Evolutionary conservation across 2,888 invertebrate genomes (phyloP).

Genomic region (Leptopilina myrica): DNA sequence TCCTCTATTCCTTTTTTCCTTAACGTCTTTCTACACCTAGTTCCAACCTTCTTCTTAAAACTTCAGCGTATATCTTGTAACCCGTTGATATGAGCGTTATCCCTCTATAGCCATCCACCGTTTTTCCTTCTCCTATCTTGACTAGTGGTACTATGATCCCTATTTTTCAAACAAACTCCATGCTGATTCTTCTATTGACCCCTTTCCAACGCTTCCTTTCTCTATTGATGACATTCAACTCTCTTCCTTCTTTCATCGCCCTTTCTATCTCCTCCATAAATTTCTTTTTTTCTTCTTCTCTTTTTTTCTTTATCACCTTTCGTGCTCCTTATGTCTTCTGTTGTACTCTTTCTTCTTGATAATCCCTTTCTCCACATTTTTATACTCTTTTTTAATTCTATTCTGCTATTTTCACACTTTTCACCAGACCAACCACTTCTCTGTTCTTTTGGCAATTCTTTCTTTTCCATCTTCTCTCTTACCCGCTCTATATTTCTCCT

Average conservation of each 20-base stretch:
- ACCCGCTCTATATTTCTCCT: no score
- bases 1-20: background rate
- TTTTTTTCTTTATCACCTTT: no score
- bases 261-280: no score
- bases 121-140: no score
- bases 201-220: background rate
- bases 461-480: background rate
- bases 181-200: background rate
- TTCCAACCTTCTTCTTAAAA: slow-evolving; percentile 14
- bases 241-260: no score
- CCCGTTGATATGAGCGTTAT: no score
- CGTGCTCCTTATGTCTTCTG: no score
- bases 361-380: background rate
- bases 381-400: slow-evolving; percentile 5
- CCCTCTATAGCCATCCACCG: no score
- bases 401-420: background rate
- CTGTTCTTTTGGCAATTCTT: background rate
- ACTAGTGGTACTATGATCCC: background rate
- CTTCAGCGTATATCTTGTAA: background rate
- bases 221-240: no score
- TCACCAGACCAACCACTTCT: background rate
- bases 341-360: background rate
- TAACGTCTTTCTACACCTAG: background rate
- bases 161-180: background rate
- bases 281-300: no score